Evolutionary conservation across 2,113 vertebrate genomes (phyloP).

Genomic region (Oncorhynchus masou): DNA sequence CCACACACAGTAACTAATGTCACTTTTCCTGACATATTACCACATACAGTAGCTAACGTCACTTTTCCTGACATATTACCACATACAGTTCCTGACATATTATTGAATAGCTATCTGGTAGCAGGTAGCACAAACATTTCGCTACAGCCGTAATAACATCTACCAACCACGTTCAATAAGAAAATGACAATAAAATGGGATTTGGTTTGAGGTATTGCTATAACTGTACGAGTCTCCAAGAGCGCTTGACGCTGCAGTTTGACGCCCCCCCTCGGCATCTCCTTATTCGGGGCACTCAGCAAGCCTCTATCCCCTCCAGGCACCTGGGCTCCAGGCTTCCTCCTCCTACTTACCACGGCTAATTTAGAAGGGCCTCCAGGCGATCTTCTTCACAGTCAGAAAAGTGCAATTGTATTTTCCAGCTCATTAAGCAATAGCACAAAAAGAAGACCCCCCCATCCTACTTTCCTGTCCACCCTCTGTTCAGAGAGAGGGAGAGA

Average conservation of each 20-base stretch:
- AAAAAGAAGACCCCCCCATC: conserved; percentile 47
- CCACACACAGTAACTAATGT: too few species aligned
- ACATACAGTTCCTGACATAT: too few species aligned
- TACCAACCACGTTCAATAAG: too few species aligned
- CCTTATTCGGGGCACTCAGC: conserved; percentile 68
- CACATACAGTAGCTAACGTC: too few species aligned
- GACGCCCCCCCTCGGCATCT: conserved; percentile 50
- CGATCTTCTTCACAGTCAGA: conserved; percentile 77
- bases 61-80: too few species aligned
- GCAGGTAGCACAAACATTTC: too few species aligned
- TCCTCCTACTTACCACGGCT: conserved; percentile 67
- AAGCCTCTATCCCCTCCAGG: conserved; percentile 71
- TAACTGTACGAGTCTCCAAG: too few species aligned
- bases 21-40: too few species aligned
- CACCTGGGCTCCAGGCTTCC: conserved; percentile 1
- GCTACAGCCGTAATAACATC: too few species aligned
- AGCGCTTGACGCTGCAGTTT: conserved; percentile 2
- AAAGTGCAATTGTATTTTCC: conserved; percentile 80
- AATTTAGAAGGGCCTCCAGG: conserved; percentile 77
- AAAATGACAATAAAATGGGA: too few species aligned
- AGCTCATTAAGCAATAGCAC: conserved; percentile 77
- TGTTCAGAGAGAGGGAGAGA: background rate
- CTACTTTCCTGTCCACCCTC: conserved; percentile 54
- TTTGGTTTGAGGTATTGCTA: background rate
- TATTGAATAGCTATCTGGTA: too few species aligned